A percentile compares a stretch with the other conserved stretches of the same genome.
Conservation (phyloP, 1,140 invertebrate genomes). For the Zaprionus gabonicus region DNA sequence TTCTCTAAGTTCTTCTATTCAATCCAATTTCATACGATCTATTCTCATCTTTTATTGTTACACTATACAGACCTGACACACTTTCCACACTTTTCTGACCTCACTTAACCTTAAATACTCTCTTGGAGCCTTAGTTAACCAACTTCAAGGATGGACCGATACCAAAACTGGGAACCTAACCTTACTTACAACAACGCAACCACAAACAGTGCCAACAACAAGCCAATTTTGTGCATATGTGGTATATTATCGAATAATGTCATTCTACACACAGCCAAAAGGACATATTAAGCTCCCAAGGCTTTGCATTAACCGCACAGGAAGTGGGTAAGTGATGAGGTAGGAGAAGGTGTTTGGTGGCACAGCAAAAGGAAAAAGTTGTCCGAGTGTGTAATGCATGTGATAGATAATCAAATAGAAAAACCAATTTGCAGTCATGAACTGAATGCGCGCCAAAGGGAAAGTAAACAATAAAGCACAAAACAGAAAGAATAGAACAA, state of each 20-base stretch:
- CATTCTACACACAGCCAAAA: not conserved
- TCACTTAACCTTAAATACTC: not conserved
- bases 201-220: not conserved
- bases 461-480: slow-evolving; percentile 8
- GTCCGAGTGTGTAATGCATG: slow-evolving; percentile 11
- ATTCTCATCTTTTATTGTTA: not conserved
- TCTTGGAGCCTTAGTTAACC: not conserved
- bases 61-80: no score
- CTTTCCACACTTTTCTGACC: not conserved
- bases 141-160: not conserved
- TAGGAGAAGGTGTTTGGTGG: not conserved
- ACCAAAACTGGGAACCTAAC: not conserved
- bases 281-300: slow-evolving; percentile 7
- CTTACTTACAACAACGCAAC: not conserved
- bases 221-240: not conserved
- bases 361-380: not conserved
- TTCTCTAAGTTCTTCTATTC: no score
- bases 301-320: not conserved
- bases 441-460: slow-evolving; percentile 3
- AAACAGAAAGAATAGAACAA: not conserved
- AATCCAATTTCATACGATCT: not conserved
- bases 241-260: slow-evolving; percentile 4
- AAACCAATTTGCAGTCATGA: slow-evolving; percentile 13
- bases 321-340: not conserved
- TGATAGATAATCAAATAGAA: slow-evolving; percentile 22